These are phyloP conservation scores for Pachymerium ferrugineum DNA, from an alignment of 2,888 invertebrate species.

Conservation along the genomic window DNA sequence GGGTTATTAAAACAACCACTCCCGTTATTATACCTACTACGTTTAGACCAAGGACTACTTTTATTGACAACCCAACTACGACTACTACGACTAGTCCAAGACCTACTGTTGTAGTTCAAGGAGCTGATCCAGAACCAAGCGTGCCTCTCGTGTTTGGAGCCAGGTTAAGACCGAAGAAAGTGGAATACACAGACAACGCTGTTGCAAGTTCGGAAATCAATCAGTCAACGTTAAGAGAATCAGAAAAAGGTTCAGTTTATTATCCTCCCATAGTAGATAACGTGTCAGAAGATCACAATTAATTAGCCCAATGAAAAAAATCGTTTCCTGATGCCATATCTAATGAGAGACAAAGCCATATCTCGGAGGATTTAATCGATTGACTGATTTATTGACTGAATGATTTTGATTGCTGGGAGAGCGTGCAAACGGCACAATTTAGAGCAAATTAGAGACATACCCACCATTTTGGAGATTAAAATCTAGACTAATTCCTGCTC, in stretches of 20 bases:
- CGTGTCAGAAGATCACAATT: not conserved
- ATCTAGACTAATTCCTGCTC: conserved; percentile 7
- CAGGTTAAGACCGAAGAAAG: conserved; percentile 8
- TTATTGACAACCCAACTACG: not conserved
- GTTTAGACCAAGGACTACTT: not conserved
- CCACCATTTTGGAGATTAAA: not conserved
- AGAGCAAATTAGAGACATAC: not conserved
- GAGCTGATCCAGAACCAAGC: conserved; percentile 5
- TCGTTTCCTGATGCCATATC: conserved; percentile 21
- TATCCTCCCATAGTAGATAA: not conserved
- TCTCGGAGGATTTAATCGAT: not conserved
- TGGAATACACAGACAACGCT: not conserved
- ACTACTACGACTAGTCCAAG: not conserved
- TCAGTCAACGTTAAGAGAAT: not conserved
- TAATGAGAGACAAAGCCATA: conserved; percentile 17
- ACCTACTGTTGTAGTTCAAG: not conserved
- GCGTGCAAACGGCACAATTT: not conserved
- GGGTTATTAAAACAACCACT: conserved; percentile 27
- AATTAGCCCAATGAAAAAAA: not conserved
- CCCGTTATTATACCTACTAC: not conserved
- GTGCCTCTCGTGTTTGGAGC: conserved; percentile 30
- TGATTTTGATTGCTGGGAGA: conserved; percentile 5
- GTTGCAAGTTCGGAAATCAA: not conserved
- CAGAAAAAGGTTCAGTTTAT: not conserved
- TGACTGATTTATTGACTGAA: not conserved